Conservation (phyloP, 2,888 invertebrate species). For the Brenthis hecate region DNA sequence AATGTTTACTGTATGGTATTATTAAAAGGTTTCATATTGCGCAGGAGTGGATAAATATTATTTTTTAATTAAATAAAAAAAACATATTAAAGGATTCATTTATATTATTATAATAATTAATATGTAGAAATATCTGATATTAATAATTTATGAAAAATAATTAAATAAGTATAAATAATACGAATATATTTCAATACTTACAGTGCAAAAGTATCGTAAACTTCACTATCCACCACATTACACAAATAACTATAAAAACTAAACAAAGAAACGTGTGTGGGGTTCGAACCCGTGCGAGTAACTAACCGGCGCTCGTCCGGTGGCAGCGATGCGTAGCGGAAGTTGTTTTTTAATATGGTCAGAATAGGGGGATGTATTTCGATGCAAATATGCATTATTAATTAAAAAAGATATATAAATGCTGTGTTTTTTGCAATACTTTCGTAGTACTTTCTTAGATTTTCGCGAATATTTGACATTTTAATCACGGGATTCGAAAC, state of each 20-base stretch:
- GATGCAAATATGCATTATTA: conserved; percentile 1
- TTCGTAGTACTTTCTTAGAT: no score
- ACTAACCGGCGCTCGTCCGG: conserved; percentile 79
- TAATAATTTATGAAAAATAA: not conserved
- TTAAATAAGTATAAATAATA: not conserved
- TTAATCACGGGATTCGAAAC: no score
- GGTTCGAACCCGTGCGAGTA: conserved; percentile 68
- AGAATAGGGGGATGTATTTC: conserved; percentile 15
- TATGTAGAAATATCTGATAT: not conserved
- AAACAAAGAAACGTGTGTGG: conserved; percentile 68
- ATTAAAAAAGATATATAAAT: not conserved
- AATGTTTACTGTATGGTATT: no score
- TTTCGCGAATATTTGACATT: no score
- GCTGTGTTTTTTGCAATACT: no score
- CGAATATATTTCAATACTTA: conserved; percentile 27
- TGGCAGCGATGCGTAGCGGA: conserved; percentile 72
- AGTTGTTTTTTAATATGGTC: conserved; percentile 38
- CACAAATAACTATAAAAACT: conserved; percentile 13
- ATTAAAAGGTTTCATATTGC: not conserved
- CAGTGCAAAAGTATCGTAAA: conserved; percentile 40
- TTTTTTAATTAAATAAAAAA: not conserved
- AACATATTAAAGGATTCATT: no score
- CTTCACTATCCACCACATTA: conserved; percentile 41
- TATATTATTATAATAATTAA: not conserved
- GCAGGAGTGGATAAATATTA: not conserved